A percentile compares a stretch with the other conserved stretches of the same genome.
phyloP scores from a whole-genome alignment of 2,113 vertebrate species.

The Halichoerus grypus region DNA sequence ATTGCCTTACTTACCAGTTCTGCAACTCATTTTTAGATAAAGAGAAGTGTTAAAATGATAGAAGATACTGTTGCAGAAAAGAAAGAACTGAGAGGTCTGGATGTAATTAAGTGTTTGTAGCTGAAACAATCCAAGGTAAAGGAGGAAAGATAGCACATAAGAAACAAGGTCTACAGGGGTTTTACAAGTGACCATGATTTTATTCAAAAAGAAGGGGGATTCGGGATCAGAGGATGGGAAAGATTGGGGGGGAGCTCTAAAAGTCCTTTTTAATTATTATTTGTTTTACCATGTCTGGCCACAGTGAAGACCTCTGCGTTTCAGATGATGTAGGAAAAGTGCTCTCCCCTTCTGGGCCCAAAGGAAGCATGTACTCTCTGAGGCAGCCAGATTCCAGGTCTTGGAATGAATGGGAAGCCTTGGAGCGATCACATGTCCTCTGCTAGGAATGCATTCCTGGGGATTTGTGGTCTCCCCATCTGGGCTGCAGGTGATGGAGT shows the following conservation, averaged over 20 bases:
- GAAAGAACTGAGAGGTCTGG: background rate
- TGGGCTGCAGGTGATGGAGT: slow-evolving; percentile 72
- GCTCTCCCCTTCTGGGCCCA: background rate
- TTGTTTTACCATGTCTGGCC: slow-evolving; percentile 5
- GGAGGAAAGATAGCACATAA: background rate
- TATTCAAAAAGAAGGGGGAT: background rate
- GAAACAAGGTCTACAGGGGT: background rate
- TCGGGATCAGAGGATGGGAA: background rate
- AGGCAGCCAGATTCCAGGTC: slow-evolving; percentile 31
- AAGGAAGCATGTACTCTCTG: background rate
- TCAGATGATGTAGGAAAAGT: slow-evolving; percentile 13
- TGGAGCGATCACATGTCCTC: slow-evolving; percentile 68
- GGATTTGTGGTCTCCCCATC: slow-evolving; percentile 77
- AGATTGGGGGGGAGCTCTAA: background rate
- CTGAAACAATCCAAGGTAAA: background rate
- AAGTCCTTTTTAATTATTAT: background rate
- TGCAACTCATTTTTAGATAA: background rate
- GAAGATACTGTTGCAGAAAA: background rate
- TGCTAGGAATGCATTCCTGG: slow-evolving; percentile 69
- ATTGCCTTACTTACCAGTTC: background rate
- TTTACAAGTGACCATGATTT: background rate
- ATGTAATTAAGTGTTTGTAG: background rate
- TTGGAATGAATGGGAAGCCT: slow-evolving; percentile 62
- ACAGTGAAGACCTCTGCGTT: background rate
- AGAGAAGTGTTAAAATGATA: background rate